Evolutionary conservation across 2,888 invertebrate genomes (phyloP).

Genomic region (Cosmopolites sordidus): DNA sequence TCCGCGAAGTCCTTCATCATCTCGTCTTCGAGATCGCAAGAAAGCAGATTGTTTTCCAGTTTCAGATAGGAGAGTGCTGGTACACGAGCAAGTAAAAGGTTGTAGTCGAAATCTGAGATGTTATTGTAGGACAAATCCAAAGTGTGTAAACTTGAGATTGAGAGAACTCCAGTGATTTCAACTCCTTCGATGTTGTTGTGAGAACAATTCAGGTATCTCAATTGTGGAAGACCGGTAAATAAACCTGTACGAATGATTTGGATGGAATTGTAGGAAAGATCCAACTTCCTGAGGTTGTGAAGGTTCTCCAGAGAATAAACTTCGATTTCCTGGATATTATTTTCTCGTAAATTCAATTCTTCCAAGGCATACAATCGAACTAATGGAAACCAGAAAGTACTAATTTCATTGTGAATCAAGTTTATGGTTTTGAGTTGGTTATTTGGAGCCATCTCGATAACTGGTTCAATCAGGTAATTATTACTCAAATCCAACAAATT

Average conservation of each 20-base stretch:
- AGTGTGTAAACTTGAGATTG: conserved; percentile 40
- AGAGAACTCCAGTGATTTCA: conserved; percentile 40
- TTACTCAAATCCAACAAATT: conserved; percentile 35
- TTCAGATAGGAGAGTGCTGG: conserved; percentile 40
- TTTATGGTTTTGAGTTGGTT: conserved; percentile 34
- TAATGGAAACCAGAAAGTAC: conserved; percentile 24
- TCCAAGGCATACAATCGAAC: conserved; percentile 36
- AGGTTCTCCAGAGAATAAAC: conserved; percentile 36
- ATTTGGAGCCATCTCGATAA: conserved; percentile 29
- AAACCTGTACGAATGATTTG: conserved; percentile 37
- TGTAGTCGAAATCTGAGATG: conserved; percentile 42
- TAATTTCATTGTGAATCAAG: conserved; percentile 39
- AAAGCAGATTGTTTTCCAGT: conserved; percentile 39
- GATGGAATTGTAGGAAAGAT: conserved; percentile 40
- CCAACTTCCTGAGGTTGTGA: conserved; percentile 35
- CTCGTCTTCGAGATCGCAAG: conserved; percentile 42
- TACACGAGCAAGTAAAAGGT: conserved; percentile 37
- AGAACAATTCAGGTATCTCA: conserved; percentile 41
- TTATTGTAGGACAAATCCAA: conserved; percentile 43
- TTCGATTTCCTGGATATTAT: conserved; percentile 35
- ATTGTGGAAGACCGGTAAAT: conserved; percentile 41
- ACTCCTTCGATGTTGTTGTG: conserved; percentile 37
- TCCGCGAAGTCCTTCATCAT: conserved; percentile 40
- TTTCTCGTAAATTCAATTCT: conserved; percentile 38
- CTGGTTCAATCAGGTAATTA: conserved; percentile 32